phyloP scores from a whole-genome alignment of 2,113 vertebrate genomes.

The Cyrtonyx montezumae region DNA sequence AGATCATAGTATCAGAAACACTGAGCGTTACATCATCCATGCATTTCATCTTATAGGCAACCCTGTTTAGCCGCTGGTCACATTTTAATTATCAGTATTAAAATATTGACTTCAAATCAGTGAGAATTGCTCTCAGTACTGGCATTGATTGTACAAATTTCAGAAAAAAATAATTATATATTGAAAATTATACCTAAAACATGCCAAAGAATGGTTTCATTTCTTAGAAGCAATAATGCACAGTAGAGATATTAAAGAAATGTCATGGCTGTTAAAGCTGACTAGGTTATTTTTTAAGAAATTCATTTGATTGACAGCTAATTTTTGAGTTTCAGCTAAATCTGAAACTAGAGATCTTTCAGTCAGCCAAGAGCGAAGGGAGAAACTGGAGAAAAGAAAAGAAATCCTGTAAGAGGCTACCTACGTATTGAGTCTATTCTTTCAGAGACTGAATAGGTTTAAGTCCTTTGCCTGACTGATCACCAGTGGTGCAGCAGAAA shows the following conservation, averaged over 20 bases:
- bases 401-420: neutral
- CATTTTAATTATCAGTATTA: neutral
- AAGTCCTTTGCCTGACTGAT: neutral
- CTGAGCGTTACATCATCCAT: too few relatives aligned
- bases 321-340: neutral
- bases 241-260: neutral
- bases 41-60: neutral
- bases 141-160: constrained; percentile 34
- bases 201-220: neutral
- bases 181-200: constrained; percentile 3
- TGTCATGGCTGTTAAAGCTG: neutral
- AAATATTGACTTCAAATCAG: constrained; percentile 32
- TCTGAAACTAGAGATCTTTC: neutral
- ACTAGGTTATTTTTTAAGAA: neutral
- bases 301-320: neutral
- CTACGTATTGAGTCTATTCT: neutral
- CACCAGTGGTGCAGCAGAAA: rapidly evolving
- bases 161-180: constrained; percentile 3
- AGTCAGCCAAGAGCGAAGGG: neutral
- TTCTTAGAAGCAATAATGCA: constrained; percentile 12
- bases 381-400: neutral
- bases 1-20: too few relatives aligned
- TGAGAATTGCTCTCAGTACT: constrained; percentile 39
- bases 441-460: neutral
- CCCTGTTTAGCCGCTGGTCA: neutral